Conservation (phyloP, 2,113 vertebrate genomes). For the Acrocephalus arundinaceus region DNA sequence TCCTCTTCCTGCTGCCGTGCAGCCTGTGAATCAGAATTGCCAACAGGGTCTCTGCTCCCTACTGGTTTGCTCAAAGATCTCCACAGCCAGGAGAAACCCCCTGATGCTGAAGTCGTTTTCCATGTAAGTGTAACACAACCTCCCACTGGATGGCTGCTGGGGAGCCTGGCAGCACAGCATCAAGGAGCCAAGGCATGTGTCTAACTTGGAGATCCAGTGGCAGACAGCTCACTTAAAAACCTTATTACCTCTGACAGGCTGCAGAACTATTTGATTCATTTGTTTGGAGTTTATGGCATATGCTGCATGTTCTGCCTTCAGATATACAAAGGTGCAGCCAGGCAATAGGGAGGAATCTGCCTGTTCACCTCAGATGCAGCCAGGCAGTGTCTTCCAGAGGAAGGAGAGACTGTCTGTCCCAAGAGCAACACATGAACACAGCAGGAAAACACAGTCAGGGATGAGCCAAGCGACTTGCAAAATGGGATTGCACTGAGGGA, state of each 20-base stretch:
- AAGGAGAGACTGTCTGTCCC: not conserved
- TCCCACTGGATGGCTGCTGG: not conserved
- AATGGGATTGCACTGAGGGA: not conserved
- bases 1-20: not conserved
- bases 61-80: conserved; percentile 22
- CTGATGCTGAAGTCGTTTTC: not conserved
- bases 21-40: conserved; percentile 22
- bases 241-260: not conserved
- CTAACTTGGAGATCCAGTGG: not conserved
- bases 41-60: conserved; percentile 16
- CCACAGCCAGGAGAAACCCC: not conserved
- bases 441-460: not conserved
- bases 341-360: not conserved
- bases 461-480: not conserved
- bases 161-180: not conserved
- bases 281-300: not conserved
- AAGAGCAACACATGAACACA: fast-evolving
- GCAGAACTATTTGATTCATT: not conserved
- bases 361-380: not conserved
- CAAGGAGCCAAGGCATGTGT: not conserved
- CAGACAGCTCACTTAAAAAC: conserved; percentile 10
- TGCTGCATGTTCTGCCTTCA: not conserved
- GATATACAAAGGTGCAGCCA: not conserved
- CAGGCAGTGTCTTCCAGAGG: not conserved
- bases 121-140: not conserved